Percentiles rank a stretch among this genome's conserved stretches.
phyloP scores from a whole-genome alignment of 2,797 vertebrate genomes.

The Sebastes kiyomatsui region DNA sequence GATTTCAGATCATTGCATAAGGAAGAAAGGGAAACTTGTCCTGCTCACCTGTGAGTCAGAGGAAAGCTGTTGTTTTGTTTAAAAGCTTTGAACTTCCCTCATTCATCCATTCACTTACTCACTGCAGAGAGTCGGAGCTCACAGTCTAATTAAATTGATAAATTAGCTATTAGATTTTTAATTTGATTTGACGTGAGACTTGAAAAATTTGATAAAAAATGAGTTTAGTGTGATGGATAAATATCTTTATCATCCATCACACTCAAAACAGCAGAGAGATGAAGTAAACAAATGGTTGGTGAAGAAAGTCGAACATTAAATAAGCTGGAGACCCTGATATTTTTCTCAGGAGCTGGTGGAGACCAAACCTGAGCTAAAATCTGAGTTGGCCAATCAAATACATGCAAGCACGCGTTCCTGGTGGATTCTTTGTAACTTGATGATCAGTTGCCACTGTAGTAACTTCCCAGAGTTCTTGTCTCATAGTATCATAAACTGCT shows the following conservation, averaged over 20 bases:
- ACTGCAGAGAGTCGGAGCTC: neutral
- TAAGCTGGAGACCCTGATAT: neutral
- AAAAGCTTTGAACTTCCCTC: constrained; percentile 19
- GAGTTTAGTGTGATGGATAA: neutral
- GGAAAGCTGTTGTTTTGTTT: constrained; percentile 16
- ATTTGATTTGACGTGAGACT: neutral
- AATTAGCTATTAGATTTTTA: neutral
- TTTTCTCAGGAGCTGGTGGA: neutral
- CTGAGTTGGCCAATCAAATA: neutral
- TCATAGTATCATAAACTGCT: neutral
- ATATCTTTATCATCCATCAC: neutral
- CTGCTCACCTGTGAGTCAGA: constrained; percentile 35
- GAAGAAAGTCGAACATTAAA: neutral
- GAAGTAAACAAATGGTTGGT: neutral
- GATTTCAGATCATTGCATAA: constrained; percentile 61
- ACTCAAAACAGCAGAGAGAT: neutral
- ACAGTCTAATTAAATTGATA: neutral
- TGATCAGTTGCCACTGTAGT: neutral
- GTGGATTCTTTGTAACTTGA: neutral
- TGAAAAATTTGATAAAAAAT: neutral
- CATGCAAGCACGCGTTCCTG: neutral
- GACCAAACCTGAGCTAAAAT: neutral
- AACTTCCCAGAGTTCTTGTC: neutral
- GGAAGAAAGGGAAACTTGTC: constrained; percentile 21
- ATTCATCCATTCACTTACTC: neutral